Evolutionary conservation across 2,113 vertebrate genomes (phyloP).

Genomic region (Hippocampus barbouri): DNA sequence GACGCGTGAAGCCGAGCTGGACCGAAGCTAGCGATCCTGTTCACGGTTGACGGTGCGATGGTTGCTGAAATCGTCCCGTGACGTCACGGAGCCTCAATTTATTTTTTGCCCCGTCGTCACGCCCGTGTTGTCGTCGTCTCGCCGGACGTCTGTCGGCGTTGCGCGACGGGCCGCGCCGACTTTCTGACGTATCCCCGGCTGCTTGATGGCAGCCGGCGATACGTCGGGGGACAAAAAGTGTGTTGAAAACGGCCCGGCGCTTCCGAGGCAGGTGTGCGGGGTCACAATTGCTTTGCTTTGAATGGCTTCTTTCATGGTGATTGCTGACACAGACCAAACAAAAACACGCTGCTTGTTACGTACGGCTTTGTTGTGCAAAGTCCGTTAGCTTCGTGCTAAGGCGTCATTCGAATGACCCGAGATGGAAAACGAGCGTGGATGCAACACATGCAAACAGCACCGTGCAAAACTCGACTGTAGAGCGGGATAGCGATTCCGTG

Average conservation of each 20-base stretch:
- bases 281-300: not conserved
- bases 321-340: not conserved
- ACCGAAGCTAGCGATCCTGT: conserved; percentile 41
- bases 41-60: too few relatives aligned
- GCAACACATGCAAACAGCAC: too few relatives aligned
- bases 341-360: not conserved
- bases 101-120: not conserved
- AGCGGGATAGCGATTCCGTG: not conserved
- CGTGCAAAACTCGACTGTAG: not conserved
- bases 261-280: not conserved
- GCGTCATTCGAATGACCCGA: too few relatives aligned
- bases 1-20: conserved; percentile 65
- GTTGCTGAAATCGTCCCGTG: conserved; percentile 11
- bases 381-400: too few relatives aligned
- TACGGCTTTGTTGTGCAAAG: too few relatives aligned
- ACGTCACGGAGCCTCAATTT: conserved; percentile 17
- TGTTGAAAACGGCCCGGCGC: not conserved
- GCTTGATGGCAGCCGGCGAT: too few relatives aligned
- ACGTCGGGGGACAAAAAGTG: not conserved
- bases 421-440: too few relatives aligned
- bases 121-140: not conserved
- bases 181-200: not conserved
- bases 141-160: not conserved
- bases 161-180: too few relatives aligned
- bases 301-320: not conserved